Base-by-base conservation (phyloP, 1,140 invertebrate genomes). In the Lepidurus apus region DNA sequence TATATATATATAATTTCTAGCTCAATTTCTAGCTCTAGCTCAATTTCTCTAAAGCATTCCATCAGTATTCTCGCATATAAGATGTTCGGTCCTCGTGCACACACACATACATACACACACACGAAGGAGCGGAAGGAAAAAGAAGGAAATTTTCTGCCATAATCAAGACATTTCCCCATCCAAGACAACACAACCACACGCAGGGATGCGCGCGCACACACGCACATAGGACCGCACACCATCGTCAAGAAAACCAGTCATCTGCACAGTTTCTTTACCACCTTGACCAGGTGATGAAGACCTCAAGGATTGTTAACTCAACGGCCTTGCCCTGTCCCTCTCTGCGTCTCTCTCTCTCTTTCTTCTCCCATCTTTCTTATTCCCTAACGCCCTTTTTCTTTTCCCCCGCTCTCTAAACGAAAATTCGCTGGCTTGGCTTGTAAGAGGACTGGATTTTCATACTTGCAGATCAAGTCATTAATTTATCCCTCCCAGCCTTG, bases 261-360 rank as follows among this genome's bases (percentile, higher is more conserved):
- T 47, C 26, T 78, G 21, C 44, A 74, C 17, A 45, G 26, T 74
- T 43, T 80, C 77, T 34, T 75, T 43, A 53, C 65, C 43, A 75
- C 42, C 65, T 82, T 82, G 6, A 82, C 83, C 6, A 78, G 43
- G 42, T 45, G 45, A 73, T 45, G 47, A 73, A 80, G 34, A 79
- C 77, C 44, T 78, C 26, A 43, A 45, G 42, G 42, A 47, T 75
- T 79, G 42, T 42, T 47, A 45, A 42, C 47, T 78, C 78, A n/a
- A 42, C 74, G 42, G 42, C 42, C 78, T 80, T 74, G 75, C 74
- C 77, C 78, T 80, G 43, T 79, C 78, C 76, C 80, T 80, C 80
- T 80, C 78, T 80, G 44, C 76, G 74, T 80, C 80, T 80, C 80
- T 80, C 79, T 80, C 78, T 80, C 73, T 80, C 21, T 53, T 80